Percentiles rank a stretch among this genome's conserved stretches.
These are phyloP conservation scores for Sinopyrophorus schimmeli DNA, from an alignment of 2,888 invertebrate genomes.

Conservation along the genomic window DNA sequence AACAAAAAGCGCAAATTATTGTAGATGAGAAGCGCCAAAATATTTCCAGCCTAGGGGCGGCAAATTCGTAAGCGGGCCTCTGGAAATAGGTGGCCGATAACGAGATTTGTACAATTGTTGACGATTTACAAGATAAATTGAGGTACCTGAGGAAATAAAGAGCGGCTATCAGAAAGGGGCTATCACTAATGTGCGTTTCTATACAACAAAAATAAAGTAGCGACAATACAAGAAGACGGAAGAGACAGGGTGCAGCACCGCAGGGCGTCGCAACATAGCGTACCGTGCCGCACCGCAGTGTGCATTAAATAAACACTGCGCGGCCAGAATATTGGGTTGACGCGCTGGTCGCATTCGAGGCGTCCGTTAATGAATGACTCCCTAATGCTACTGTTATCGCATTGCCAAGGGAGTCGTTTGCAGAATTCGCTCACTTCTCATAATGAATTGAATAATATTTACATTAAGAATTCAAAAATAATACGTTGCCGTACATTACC, in stretches of 20 bases:
- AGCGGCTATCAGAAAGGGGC: constrained; percentile 28
- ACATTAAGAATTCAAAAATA: constrained; percentile 47
- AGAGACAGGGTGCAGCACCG: constrained; percentile 22
- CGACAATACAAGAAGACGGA: constrained; percentile 28
- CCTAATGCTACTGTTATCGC: constrained; percentile 47
- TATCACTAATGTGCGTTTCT: constrained; percentile 34
- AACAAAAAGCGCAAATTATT: no score
- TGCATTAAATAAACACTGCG: constrained; percentile 38
- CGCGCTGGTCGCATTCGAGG: constrained; percentile 39
- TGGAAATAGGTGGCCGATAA: no score
- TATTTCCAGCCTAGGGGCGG: no score
- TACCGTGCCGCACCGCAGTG: constrained; percentile 26
- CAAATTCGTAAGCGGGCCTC: no score
- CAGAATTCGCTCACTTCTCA: constrained; percentile 45
- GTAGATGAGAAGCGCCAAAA: no score
- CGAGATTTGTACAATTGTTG: no score
- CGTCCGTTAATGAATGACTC: constrained; percentile 46
- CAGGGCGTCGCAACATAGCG: constrained; percentile 18
- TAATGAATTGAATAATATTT: constrained; percentile 50
- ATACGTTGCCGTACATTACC: constrained; percentile 37
- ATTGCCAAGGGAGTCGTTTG: constrained; percentile 47
- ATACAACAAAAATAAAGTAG: constrained; percentile 37
- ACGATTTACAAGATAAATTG: constrained; percentile 38
- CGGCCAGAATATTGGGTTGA: constrained; percentile 40
- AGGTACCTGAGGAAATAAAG: constrained; percentile 39